Evolutionary conservation across 2,113 vertebrate species (phyloP).

Genomic region (Azemiops feae): DNA sequence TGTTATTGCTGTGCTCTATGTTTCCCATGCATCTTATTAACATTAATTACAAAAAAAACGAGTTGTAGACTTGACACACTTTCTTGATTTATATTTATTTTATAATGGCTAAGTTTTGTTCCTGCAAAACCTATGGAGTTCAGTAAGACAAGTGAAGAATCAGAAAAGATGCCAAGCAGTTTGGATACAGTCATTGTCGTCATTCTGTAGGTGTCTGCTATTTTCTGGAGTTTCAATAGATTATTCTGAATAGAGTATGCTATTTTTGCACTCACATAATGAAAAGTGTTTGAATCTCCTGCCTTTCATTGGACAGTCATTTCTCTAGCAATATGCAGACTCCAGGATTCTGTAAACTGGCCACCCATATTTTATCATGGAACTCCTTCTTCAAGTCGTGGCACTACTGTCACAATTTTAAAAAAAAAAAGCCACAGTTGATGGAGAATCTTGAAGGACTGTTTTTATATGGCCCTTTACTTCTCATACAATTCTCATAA

Average conservation of each 20-base stretch:
- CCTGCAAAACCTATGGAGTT: background rate
- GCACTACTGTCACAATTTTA: background rate
- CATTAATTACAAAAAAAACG: constrained; percentile 18
- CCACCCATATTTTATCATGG: background rate
- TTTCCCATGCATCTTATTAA: constrained; percentile 27
- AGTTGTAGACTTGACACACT: background rate
- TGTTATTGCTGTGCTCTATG: constrained; percentile 1
- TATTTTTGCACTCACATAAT: background rate
- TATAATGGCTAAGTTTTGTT: background rate
- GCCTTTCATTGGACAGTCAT: background rate
- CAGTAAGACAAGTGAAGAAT: background rate
- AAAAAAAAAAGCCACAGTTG: background rate
- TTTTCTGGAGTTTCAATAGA: background rate
- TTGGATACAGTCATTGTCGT: background rate
- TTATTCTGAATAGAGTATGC: background rate
- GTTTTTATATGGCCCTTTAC: background rate
- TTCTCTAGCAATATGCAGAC: background rate
- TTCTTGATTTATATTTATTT: background rate
- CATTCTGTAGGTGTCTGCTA: background rate
- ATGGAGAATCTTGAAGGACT: background rate
- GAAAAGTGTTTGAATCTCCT: background rate
- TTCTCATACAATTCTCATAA: background rate
- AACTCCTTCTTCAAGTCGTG: background rate
- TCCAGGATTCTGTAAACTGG: background rate
- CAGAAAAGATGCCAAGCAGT: background rate